A percentile compares a stretch with the other conserved stretches of the same genome.
Evolutionary conservation across 2,113 vertebrate species (phyloP).

Genomic region (Cavia aperea): DNA sequence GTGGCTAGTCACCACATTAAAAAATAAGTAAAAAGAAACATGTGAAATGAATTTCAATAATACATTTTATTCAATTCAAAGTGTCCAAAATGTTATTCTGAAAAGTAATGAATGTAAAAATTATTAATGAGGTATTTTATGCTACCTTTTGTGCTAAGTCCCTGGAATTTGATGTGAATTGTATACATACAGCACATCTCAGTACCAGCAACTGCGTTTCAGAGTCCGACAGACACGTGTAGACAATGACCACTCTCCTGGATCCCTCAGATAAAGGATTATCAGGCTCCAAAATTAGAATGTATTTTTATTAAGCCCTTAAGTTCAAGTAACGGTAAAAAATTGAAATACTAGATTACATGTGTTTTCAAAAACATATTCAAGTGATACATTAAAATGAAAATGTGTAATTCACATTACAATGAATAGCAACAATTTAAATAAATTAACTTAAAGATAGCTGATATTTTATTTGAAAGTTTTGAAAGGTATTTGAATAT

Average conservation of each 20-base stretch:
- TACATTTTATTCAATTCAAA: background rate
- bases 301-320: slow-evolving; percentile 17
- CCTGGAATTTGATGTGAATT: background rate
- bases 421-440: slow-evolving; percentile 15
- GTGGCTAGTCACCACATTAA: background rate
- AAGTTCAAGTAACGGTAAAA: slow-evolving; percentile 2
- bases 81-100: background rate
- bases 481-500: slow-evolving; percentile 2
- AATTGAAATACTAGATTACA: background rate
- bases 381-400: slow-evolving; percentile 39
- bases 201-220: background rate
- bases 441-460: background rate
- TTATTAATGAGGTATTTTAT: background rate
- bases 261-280: background rate
- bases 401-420: background rate
- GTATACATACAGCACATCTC: background rate
- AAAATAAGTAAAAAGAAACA: background rate
- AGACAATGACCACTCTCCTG: background rate
- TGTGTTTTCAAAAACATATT: background rate
- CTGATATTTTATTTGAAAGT: background rate
- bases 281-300: slow-evolving; percentile 9
- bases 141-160: background rate
- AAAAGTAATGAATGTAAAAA: background rate
- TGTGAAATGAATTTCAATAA: background rate
- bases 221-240: rapidly evolving